A percentile compares a stretch with the other conserved stretches of the same genome.
phyloP scores from a whole-genome alignment of 2,113 vertebrate species.

The Sminthopsis crassicaudata region DNA sequence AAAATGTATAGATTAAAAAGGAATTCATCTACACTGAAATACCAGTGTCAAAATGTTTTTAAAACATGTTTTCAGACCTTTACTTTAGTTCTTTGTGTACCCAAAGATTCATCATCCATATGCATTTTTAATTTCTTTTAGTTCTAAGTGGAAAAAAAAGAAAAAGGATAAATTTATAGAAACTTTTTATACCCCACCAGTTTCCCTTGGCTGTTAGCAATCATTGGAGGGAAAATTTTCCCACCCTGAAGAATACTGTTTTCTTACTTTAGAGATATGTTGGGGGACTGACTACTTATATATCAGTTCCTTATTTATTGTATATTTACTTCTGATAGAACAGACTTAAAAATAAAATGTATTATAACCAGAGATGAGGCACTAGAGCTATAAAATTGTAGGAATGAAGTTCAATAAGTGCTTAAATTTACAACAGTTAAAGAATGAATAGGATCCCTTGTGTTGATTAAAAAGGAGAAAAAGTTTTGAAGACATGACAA shows the following conservation, averaged over 20 bases:
- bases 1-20: neutral
- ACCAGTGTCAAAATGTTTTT: neutral
- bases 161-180: neutral
- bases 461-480: conserved; percentile 8
- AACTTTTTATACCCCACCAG: neutral
- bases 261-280: neutral
- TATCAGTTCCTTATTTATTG: conserved; percentile 24
- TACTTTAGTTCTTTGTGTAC: neutral
- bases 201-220: neutral
- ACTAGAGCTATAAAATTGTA: neutral
- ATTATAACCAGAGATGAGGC: neutral
- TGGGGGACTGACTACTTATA: neutral
- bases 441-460: neutral
- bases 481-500: conserved; percentile 19
- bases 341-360: neutral
- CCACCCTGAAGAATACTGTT: neutral
- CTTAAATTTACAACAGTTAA: neutral
- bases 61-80: neutral
- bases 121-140: neutral
- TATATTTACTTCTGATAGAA: neutral
- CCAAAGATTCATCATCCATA: neutral
- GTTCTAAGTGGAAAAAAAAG: neutral
- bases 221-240: neutral
- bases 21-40: neutral
- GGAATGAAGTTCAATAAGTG: neutral